These are phyloP conservation scores for Busseola fusca DNA, from an alignment of 2,888 invertebrate genomes.

Conservation along the genomic window DNA sequence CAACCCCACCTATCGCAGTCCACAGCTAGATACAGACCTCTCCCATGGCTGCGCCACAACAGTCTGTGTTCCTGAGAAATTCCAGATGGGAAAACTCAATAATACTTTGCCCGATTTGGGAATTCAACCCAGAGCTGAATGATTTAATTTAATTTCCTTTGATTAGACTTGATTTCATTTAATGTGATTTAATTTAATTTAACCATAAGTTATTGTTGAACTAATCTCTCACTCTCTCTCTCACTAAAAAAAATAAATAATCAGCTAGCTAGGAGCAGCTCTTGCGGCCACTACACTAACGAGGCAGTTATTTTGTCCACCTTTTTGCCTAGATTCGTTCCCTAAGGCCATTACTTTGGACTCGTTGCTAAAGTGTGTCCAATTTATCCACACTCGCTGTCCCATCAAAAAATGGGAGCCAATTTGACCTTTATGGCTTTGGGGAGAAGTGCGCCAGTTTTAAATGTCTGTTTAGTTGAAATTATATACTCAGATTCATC, in stretches of 20 bases:
- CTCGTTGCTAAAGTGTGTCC: slow-evolving; percentile 16
- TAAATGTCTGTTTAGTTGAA: slow-evolving; percentile 1
- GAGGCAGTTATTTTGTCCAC: not conserved
- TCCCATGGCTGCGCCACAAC: too few relatives aligned
- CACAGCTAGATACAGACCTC: too few relatives aligned
- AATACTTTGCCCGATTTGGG: not conserved
- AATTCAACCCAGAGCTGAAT: too few relatives aligned
- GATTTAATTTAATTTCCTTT: too few relatives aligned
- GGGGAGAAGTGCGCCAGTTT: not conserved
- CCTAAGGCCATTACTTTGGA: slow-evolving; percentile 16
- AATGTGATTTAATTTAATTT: too few relatives aligned
- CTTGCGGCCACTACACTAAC: too few relatives aligned
- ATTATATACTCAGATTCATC: not conserved
- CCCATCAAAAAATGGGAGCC: slow-evolving; percentile 15
- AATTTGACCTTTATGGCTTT: slow-evolving; percentile 14
- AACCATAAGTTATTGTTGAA: too few relatives aligned
- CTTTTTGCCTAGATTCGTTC: slow-evolving; percentile 1
- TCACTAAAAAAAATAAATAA: too few relatives aligned
- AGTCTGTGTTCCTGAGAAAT: not conserved
- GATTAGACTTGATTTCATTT: too few relatives aligned
- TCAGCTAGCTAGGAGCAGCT: too few relatives aligned
- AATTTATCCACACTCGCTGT: slow-evolving; percentile 24
- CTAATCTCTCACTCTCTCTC: too few relatives aligned
- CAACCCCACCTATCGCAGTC: too few relatives aligned
- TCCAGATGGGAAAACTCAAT: not conserved